Conservation (phyloP, 2,797 vertebrate species). For the Natrix natrix region DNA sequence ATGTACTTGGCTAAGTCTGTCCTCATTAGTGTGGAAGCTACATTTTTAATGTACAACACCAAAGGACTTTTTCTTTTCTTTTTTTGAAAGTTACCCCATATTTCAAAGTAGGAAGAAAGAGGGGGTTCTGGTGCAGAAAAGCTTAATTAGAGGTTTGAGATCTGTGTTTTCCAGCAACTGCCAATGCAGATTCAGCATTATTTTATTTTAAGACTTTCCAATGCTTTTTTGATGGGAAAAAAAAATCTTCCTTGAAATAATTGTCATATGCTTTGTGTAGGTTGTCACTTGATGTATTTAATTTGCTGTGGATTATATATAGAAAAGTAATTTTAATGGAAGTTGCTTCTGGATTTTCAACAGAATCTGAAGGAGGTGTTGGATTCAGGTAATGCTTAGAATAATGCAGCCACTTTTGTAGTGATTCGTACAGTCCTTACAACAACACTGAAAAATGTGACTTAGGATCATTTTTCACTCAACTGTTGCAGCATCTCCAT, state of each 20-base stretch:
- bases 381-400: background rate
- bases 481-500: background rate
- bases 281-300: conserved; percentile 23
- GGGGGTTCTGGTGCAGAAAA: conserved; percentile 19
- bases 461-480: background rate
- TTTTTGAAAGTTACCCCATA: conserved; percentile 24
- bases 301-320: background rate
- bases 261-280: conserved; percentile 13
- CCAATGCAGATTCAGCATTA: background rate
- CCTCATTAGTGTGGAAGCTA: conserved; percentile 37
- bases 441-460: background rate
- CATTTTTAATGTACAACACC: conserved; percentile 38
- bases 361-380: background rate
- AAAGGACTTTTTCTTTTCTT: conserved; percentile 25
- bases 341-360: conserved; percentile 2
- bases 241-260: conserved; percentile 1
- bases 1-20: conserved; percentile 52
- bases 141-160: conserved; percentile 7
- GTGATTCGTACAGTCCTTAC: background rate
- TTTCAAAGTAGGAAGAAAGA: conserved; percentile 30
- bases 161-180: conserved; percentile 18
- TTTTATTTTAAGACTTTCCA: conserved; percentile 32
- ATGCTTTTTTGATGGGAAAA: conserved; percentile 7
- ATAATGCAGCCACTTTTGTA: background rate
- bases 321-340: background rate